Percentiles rank a stretch among this genome's conserved stretches.
phyloP scores from a whole-genome alignment of 2,113 vertebrate species.

The Malurus alboscapulatus region DNA sequence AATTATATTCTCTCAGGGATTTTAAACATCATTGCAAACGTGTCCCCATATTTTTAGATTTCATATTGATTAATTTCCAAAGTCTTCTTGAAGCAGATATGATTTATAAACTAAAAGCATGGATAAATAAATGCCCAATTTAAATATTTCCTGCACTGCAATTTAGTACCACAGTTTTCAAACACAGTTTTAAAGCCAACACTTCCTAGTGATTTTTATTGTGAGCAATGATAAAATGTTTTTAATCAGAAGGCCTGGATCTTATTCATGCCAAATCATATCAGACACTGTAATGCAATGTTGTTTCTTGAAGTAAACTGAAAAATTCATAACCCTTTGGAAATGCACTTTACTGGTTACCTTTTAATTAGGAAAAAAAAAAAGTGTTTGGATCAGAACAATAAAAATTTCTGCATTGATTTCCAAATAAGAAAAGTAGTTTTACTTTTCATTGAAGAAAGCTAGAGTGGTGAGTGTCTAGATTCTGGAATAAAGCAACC shows the following conservation, averaged over 20 bases:
- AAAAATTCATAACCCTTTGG: neutral
- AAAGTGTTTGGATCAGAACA: neutral
- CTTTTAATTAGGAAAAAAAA: neutral
- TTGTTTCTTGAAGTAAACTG: neutral
- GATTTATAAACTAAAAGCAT: neutral
- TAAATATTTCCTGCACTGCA: neutral
- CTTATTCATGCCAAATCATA: neutral
- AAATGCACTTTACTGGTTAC: neutral
- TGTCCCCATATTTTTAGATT: neutral
- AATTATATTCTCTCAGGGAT: neutral
- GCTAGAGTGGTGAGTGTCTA: neutral
- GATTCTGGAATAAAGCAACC: neutral
- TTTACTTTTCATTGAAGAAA: neutral
- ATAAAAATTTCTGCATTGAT: neutral
- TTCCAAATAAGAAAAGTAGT: neutral
- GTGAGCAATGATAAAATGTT: conserved; percentile 8
- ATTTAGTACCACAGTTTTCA: conserved; percentile 16
- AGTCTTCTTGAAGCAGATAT: neutral
- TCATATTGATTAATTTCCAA: neutral
- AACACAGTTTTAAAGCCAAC: neutral
- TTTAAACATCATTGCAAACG: neutral
- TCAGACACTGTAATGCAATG: neutral
- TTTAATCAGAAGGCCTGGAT: neutral
- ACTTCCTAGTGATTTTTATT: neutral
- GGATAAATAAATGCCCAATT: neutral